phyloP scores from a whole-genome alignment of 2,113 vertebrate genomes.

The Circaetus cinerascens region DNA sequence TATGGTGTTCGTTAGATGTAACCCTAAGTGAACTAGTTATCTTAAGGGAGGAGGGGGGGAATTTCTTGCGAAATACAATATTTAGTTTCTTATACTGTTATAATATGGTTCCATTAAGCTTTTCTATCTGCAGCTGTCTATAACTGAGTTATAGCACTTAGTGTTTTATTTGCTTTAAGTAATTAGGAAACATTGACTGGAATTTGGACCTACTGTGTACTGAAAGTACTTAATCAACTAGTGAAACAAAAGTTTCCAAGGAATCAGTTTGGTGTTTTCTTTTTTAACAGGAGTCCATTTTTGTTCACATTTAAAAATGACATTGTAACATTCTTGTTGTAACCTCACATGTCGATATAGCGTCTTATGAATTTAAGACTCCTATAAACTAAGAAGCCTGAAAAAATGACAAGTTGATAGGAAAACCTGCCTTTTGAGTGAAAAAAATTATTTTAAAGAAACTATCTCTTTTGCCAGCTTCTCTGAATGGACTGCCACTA shows the following conservation, averaged over 20 bases:
- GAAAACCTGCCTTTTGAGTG: neutral
- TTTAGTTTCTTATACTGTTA: neutral
- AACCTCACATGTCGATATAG: neutral
- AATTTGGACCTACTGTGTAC: neutral
- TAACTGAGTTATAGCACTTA: neutral
- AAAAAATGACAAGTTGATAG: neutral
- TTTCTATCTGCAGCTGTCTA: neutral
- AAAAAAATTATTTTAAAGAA: neutral
- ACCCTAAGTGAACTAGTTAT: neutral
- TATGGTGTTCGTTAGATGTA: neutral
- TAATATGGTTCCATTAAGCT: neutral
- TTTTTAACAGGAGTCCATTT: neutral
- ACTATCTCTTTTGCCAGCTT: neutral
- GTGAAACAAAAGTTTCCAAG: neutral
- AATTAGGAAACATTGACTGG: neutral
- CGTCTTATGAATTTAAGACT: neutral
- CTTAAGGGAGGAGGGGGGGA: neutral
- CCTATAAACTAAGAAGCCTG: neutral
- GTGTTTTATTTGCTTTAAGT: constrained; percentile 11
- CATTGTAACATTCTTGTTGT: neutral
- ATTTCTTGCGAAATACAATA: neutral
- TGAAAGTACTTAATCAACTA: constrained; percentile 4
- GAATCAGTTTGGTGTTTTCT: neutral
- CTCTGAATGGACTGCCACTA: neutral
- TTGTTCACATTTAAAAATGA: neutral